Conservation (phyloP, 2,888 invertebrate genomes). For the Tetrapedia diversipes region DNA sequence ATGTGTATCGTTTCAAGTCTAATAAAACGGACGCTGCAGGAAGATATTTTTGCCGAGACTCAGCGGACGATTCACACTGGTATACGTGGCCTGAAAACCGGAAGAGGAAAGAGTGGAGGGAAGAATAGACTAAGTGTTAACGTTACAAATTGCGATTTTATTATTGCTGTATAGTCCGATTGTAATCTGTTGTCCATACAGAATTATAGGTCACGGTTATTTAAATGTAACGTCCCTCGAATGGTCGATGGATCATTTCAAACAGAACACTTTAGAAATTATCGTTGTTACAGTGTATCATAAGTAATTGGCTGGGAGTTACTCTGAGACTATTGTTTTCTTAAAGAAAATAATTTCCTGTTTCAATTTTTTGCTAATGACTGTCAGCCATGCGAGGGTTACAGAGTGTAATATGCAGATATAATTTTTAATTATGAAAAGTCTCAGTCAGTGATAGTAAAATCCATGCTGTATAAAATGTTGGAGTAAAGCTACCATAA, state of each 20-base stretch:
- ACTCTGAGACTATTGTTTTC: too few relatives aligned
- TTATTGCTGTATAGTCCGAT: not conserved
- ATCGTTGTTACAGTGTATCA: too few relatives aligned
- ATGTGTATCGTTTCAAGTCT: constrained; percentile 21
- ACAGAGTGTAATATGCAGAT: too few relatives aligned
- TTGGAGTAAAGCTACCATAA: not conserved
- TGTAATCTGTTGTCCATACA: not conserved
- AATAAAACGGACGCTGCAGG: constrained; percentile 27
- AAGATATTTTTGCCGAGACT: constrained; percentile 37
- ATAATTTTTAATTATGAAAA: too few relatives aligned
- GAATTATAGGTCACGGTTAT: too few relatives aligned
- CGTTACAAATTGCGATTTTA: not conserved
- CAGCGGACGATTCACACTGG: constrained; percentile 6
- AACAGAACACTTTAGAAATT: too few relatives aligned
- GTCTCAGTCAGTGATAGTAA: not conserved
- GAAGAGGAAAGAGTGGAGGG: not conserved
- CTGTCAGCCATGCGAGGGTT: too few relatives aligned
- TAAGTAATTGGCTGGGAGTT: too few relatives aligned
- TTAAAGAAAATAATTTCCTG: too few relatives aligned
- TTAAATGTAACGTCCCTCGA: too few relatives aligned
- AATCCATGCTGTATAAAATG: not conserved
- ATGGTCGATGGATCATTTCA: too few relatives aligned
- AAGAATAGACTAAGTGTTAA: not conserved
- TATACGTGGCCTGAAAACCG: constrained; percentile 28
- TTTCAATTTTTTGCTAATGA: too few relatives aligned